Conservation (phyloP, 2,113 vertebrate species). For the Leucosticte australis region DNA sequence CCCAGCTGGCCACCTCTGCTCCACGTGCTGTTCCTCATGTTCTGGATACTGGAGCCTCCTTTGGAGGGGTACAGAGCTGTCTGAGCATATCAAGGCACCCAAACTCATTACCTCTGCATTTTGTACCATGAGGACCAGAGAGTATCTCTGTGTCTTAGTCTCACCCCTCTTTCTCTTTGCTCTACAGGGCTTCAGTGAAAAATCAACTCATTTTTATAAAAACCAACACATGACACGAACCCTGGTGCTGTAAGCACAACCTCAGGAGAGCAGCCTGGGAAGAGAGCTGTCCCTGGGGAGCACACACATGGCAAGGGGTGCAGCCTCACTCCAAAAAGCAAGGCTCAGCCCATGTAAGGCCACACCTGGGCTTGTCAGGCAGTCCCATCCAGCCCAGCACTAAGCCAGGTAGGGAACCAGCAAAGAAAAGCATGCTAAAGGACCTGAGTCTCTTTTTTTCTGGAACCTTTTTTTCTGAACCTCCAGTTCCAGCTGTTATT, state of each 20-base stretch:
- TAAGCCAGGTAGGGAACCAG: neutral
- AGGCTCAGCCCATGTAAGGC: neutral
- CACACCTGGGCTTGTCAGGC: neutral
- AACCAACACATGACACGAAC: neutral
- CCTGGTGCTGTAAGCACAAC: neutral
- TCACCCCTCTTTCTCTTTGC: neutral
- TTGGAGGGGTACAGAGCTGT: neutral
- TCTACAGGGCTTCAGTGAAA: neutral
- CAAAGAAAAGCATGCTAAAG: neutral
- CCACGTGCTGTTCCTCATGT: neutral
- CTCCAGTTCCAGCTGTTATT: neutral
- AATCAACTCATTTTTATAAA: neutral
- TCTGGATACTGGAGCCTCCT: neutral
- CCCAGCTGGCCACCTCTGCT: neutral
- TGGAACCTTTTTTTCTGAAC: too few relatives aligned
- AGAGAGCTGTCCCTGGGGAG: neutral
- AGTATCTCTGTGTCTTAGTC: neutral
- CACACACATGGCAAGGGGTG: neutral
- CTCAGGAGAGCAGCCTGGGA: neutral
- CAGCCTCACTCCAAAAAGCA: rapidly evolving
- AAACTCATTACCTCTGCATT: neutral
- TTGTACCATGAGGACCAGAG: neutral
- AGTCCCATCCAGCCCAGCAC: neutral
- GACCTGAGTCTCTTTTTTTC: neutral
- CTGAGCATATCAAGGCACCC: neutral